phyloP scores from a whole-genome alignment of 1,140 invertebrate species.

The Nephotettix cincticeps region DNA sequence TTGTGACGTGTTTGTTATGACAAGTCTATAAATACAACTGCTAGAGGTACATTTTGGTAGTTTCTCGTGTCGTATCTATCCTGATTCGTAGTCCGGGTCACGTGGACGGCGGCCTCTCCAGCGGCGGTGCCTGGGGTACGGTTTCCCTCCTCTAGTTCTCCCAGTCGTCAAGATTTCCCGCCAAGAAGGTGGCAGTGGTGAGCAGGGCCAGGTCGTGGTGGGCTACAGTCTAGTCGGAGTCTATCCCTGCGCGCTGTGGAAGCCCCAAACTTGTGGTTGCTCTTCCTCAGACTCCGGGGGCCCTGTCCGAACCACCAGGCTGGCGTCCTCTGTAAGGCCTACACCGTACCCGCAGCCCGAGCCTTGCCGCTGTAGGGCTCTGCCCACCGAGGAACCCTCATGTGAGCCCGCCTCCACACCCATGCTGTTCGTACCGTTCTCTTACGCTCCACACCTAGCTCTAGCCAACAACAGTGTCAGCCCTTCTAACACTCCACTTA shows the following conservation, averaged over 20 bases:
- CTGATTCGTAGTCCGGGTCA: no score
- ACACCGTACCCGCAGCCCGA: conserved; percentile 30
- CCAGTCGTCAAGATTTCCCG: conserved; percentile 37
- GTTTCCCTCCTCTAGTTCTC: background rate
- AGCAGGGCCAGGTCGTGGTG: conserved; percentile 40
- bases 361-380: conserved; percentile 30
- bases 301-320: conserved; percentile 9
- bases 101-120: background rate
- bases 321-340: background rate
- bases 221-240: conserved; percentile 57
- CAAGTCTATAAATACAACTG: no score
- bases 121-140: background rate
- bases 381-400: conserved; percentile 27
- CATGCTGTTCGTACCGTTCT: conserved; percentile 57
- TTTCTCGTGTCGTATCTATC: no score
- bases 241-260: conserved; percentile 56
- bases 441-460: conserved; percentile 49
- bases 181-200: conserved; percentile 30
- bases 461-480: conserved; percentile 49
- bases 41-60: no score
- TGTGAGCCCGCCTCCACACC: conserved; percentile 40
- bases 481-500: conserved; percentile 37
- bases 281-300: conserved; percentile 46
- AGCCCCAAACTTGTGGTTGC: conserved; percentile 42
- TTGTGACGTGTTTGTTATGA: no score